Evolutionary conservation across 2,797 vertebrate genomes (phyloP).

Genomic region (Chiroxiphia lanceolata): DNA sequence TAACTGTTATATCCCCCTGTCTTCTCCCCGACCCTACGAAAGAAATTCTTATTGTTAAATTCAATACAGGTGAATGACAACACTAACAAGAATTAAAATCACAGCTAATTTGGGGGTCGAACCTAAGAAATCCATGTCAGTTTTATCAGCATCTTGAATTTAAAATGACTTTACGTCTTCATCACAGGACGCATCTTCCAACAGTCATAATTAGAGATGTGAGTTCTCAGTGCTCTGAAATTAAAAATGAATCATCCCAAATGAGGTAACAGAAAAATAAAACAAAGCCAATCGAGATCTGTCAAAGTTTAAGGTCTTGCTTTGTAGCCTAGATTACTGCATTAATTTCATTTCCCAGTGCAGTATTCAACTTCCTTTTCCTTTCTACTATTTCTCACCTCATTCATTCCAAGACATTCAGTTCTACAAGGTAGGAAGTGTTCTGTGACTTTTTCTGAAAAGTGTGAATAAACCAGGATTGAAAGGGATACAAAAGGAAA

Average conservation of each 20-base stretch:
- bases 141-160: neutral
- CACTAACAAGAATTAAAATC: neutral
- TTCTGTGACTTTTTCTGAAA: neutral
- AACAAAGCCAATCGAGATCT: neutral
- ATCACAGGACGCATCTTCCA: neutral
- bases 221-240: neutral
- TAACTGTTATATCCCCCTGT: rapidly evolving
- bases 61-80: neutral
- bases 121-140: neutral
- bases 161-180: neutral
- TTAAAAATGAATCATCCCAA: neutral
- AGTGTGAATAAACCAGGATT: neutral
- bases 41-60: neutral
- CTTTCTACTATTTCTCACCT: neutral
- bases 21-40: neutral
- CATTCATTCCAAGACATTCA: neutral
- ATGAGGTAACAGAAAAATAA: neutral
- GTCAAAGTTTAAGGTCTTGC: neutral
- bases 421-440: neutral
- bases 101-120: neutral
- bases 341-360: neutral
- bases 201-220: neutral
- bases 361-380: neutral
- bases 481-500: neutral
- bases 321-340: neutral